Evolutionary conservation across 2,797 vertebrate species (phyloP).

Genomic region (Micrastur ruficollis): DNA sequence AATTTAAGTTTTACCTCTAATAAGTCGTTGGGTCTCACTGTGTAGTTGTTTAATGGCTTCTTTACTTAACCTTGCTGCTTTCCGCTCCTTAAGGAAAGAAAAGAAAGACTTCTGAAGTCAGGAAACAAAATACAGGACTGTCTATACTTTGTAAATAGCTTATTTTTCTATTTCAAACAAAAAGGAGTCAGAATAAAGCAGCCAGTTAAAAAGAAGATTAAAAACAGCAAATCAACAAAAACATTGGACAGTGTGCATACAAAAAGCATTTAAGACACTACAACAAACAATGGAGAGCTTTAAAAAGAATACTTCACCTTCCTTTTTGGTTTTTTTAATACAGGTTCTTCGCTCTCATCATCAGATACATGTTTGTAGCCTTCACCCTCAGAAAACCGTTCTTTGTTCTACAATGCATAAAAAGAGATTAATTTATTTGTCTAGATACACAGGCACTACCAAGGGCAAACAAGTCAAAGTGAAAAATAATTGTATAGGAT

Average conservation of each 20-base stretch:
- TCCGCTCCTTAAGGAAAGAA: constrained; percentile 84
- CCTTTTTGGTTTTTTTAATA: constrained; percentile 52
- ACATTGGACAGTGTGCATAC: rapidly evolving
- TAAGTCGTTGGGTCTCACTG: constrained; percentile 90
- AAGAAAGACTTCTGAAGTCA: constrained; percentile 7
- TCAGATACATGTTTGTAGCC: constrained; percentile 31
- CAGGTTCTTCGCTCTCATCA: constrained; percentile 42
- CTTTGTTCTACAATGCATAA: constrained; percentile 47
- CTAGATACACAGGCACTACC: not conserved
- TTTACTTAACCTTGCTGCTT: constrained; percentile 89
- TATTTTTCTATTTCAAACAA: not conserved
- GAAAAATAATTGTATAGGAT: not conserved
- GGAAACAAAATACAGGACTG: not conserved
- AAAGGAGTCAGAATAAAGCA: not conserved
- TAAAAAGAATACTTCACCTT: constrained; percentile 62
- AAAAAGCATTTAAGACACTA: not conserved
- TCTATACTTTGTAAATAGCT: not conserved
- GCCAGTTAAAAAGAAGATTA: not conserved
- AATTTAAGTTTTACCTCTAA: constrained; percentile 83
- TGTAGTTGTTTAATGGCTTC: constrained; percentile 93
- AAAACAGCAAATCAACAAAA: not conserved
- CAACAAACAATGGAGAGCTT: not conserved
- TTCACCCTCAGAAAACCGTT: constrained; percentile 34
- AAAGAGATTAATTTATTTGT: not conserved
- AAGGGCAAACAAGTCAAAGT: not conserved